These are phyloP conservation scores for Vireo altiloquus DNA, from an alignment of 2,113 vertebrate genomes.

Conservation along the genomic window DNA sequence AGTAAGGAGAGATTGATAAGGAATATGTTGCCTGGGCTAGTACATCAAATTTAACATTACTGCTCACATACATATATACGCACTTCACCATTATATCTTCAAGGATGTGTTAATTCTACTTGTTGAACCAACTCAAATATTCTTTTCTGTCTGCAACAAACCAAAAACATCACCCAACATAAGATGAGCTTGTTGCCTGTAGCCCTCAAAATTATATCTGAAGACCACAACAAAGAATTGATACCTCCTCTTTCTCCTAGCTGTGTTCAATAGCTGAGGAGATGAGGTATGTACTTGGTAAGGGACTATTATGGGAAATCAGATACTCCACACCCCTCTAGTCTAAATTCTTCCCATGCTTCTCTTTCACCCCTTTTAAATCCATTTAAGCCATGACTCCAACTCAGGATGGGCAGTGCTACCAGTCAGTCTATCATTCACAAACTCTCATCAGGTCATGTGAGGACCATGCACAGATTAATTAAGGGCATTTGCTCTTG, in stretches of 20 bases:
- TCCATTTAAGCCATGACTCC: not conserved
- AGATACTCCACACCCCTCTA: not conserved
- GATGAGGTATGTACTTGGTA: not conserved
- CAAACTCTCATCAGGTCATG: slow-evolving; percentile 11
- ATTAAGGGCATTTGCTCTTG: slow-evolving; percentile 35
- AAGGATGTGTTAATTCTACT: not conserved
- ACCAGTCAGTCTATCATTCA: slow-evolving; percentile 19
- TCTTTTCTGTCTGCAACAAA: not conserved
- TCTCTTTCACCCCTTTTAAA: slow-evolving; percentile 37
- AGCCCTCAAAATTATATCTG: not conserved
- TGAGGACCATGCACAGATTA: slow-evolving; percentile 35
- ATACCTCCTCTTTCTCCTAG: not conserved
- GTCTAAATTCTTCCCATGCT: slow-evolving; percentile 34
- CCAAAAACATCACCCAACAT: not conserved
- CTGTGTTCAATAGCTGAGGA: not conserved
- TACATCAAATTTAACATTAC: not conserved
- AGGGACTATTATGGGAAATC: not conserved
- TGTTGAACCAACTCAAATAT: not conserved
- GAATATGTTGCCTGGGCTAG: not conserved
- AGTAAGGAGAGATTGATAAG: not conserved
- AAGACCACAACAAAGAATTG: not conserved
- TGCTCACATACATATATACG: not conserved
- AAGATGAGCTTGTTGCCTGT: not conserved
- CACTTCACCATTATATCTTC: not conserved
- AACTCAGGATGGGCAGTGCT: not conserved